phyloP scores from a whole-genome alignment of 2,113 vertebrate genomes.

The Sardina pilchardus region DNA sequence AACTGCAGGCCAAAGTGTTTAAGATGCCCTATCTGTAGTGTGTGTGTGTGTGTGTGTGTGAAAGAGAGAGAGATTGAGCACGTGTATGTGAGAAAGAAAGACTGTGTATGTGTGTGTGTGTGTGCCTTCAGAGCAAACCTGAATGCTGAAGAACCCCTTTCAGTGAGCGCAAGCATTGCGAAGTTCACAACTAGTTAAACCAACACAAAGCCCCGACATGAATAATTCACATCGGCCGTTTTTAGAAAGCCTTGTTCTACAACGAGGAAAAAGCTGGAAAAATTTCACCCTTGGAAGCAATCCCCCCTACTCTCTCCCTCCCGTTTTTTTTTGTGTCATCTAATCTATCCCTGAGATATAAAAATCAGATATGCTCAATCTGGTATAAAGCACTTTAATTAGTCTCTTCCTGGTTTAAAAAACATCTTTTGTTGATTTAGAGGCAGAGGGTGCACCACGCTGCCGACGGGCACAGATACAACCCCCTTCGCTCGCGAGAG shows the following conservation, averaged over 20 bases:
- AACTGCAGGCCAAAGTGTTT: conserved; percentile 51
- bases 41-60: conserved; percentile 21
- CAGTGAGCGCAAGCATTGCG: conserved; percentile 35
- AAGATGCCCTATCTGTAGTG: conserved; percentile 31
- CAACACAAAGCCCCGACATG: conserved; percentile 62
- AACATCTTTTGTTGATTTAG: conserved; percentile 66
- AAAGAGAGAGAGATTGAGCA: neutral
- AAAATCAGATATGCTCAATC: conserved; percentile 57
- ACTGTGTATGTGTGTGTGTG: neutral
- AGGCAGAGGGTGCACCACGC: conserved; percentile 45
- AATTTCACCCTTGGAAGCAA: conserved; percentile 28
- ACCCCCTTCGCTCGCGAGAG: conserved; percentile 48
- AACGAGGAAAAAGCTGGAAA: conserved; percentile 46
- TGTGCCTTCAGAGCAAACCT: conserved; percentile 24
- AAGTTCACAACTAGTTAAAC: conserved; percentile 55
- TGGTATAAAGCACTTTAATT: conserved; percentile 62
- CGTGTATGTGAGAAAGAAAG: neutral
- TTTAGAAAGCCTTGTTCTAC: conserved; percentile 54
- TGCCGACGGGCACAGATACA: conserved; percentile 59
- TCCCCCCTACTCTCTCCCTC: neutral
- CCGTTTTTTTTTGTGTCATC: conserved; percentile 57
- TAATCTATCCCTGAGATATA: conserved; percentile 57
- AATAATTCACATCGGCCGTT: conserved; percentile 66
- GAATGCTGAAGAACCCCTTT: conserved; percentile 45
- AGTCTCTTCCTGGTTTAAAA: conserved; percentile 53